phyloP scores from a whole-genome alignment of 2,888 invertebrate genomes.

The Drosophila kanekoi region DNA sequence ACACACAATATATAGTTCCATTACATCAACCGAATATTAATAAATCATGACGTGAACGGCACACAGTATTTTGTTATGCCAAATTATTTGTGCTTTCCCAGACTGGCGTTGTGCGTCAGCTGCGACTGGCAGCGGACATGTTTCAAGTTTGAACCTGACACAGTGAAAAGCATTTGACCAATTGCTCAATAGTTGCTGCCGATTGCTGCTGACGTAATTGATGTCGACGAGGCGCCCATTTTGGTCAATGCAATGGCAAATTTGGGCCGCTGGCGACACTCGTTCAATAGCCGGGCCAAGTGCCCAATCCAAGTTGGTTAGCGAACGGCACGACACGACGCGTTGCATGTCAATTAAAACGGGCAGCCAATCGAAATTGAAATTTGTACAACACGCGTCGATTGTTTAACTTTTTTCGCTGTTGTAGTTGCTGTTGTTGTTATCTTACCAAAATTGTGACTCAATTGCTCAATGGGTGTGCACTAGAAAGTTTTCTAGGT shows the following conservation, averaged over 20 bases:
- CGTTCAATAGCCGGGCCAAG: constrained; percentile 52
- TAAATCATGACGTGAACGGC: constrained; percentile 69
- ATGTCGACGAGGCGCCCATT: constrained; percentile 58
- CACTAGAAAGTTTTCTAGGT: constrained; percentile 62
- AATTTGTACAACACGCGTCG: constrained; percentile 65
- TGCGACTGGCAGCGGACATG: constrained; percentile 31
- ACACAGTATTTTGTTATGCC: constrained; percentile 33
- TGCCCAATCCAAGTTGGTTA: constrained; percentile 46
- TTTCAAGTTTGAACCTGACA: constrained; percentile 71
- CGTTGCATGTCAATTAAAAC: constrained; percentile 67
- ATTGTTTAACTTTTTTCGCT: constrained; percentile 58
- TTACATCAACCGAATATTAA: constrained; percentile 78
- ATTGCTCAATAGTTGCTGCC: constrained; percentile 67
- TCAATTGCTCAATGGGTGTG: constrained; percentile 58
- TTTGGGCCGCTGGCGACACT: constrained; percentile 71
- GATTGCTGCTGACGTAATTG: constrained; percentile 65
- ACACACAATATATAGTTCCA: constrained; percentile 51
- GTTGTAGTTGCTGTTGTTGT: constrained; percentile 12
- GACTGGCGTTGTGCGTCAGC: constrained; percentile 53
- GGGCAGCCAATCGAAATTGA: constrained; percentile 55
- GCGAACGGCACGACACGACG: constrained; percentile 37
- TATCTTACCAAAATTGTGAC: constrained; percentile 25
- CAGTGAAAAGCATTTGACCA: constrained; percentile 70
- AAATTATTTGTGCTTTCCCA: constrained; percentile 35
- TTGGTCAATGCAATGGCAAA: constrained; percentile 72